Evolutionary conservation across 2,797 vertebrate genomes (phyloP).

Genomic region (Pteronotus mesoamericanus): DNA sequence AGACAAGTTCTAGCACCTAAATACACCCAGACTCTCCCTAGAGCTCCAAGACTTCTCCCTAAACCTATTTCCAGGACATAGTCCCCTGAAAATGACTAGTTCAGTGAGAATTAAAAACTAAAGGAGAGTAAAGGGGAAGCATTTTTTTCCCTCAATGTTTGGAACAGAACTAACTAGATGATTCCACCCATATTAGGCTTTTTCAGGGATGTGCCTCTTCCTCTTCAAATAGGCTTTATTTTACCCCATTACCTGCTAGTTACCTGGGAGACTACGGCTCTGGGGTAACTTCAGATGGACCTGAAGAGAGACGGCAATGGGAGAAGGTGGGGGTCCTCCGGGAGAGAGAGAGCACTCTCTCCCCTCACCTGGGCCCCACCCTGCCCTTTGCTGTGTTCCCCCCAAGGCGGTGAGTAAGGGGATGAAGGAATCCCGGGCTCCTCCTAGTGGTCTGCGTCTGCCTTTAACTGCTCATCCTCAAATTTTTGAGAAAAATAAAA

Average conservation of each 20-base stretch:
- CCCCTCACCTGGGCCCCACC: background rate
- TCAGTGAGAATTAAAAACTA: background rate
- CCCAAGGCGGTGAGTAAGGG: background rate
- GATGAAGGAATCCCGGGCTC: background rate
- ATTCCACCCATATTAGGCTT: background rate
- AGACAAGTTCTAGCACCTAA: background rate
- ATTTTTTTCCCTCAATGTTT: background rate
- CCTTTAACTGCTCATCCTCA: background rate
- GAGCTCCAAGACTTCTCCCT: background rate
- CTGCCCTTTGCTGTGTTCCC: background rate
- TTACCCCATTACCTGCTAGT: background rate
- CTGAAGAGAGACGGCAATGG: background rate
- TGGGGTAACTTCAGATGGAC: background rate
- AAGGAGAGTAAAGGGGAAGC: background rate
- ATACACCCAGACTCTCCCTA: background rate
- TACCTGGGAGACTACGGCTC: background rate
- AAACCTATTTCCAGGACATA: background rate
- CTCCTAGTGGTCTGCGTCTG: constrained; percentile 25
- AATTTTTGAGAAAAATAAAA: background rate
- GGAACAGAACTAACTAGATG: background rate
- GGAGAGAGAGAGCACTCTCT: background rate
- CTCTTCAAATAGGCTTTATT: background rate
- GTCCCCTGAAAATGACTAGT: background rate
- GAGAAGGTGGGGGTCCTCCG: background rate
- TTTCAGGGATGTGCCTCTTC: background rate